These are phyloP conservation scores for Enteromius unitaeniatus DNA, from an alignment of 2,797 vertebrate genomes.

Conservation along the genomic window DNA sequence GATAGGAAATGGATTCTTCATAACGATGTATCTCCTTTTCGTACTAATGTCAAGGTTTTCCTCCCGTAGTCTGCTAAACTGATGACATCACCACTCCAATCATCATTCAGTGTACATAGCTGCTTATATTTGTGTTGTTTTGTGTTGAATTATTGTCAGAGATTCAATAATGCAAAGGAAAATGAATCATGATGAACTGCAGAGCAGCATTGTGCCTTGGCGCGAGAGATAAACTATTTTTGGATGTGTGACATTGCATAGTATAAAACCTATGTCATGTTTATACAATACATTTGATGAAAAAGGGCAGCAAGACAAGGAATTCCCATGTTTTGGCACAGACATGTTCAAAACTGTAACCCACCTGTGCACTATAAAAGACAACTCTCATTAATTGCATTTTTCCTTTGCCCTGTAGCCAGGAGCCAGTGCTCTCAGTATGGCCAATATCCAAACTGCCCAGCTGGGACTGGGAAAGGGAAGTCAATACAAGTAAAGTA, in stretches of 20 bases:
- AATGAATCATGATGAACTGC: not conserved
- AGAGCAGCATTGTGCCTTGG: not conserved
- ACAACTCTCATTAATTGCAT: constrained; percentile 62
- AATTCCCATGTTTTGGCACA: constrained; percentile 65
- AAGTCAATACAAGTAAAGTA: constrained; percentile 31
- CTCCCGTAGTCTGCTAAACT: constrained; percentile 17
- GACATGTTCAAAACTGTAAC: constrained; percentile 65
- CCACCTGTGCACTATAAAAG: constrained; percentile 79
- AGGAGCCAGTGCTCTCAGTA: constrained; percentile 63
- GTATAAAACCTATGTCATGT: constrained; percentile 26
- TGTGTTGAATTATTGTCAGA: constrained; percentile 8
- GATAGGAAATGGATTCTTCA: constrained; percentile 47
- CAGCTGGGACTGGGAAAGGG: constrained; percentile 65
- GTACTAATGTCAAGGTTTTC: constrained; percentile 36
- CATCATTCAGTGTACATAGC: constrained; percentile 10
- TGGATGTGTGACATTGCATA: constrained; percentile 32
- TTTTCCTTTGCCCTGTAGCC: constrained; percentile 68
- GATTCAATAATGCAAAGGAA: not conserved
- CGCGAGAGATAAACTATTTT: not conserved
- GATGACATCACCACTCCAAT: constrained; percentile 18
- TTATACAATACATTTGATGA: constrained; percentile 32
- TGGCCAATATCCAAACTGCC: constrained; percentile 64
- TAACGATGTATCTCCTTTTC: constrained; percentile 36
- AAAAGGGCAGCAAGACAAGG: constrained; percentile 47
- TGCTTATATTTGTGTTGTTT: constrained; percentile 22